A percentile compares a stretch with the other conserved stretches of the same genome.
These are phyloP conservation scores for Melanotaenia duboulayi DNA, from an alignment of 2,113 vertebrate species.

Conservation along the genomic window DNA sequence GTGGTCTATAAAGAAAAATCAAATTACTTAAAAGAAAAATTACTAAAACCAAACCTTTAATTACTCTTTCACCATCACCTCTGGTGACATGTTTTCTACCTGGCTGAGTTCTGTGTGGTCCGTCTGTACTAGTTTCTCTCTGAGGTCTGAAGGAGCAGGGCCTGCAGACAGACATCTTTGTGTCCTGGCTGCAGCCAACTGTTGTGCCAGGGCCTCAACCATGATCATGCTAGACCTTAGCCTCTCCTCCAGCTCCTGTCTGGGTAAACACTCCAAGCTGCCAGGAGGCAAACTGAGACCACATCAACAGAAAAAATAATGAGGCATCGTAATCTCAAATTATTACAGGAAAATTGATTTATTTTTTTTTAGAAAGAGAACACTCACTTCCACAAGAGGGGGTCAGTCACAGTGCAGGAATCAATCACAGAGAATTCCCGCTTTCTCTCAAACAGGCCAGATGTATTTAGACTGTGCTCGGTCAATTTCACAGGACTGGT, in stretches of 20 bases:
- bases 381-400: conserved; percentile 83
- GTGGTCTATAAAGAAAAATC: conserved; percentile 64
- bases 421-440: conserved; percentile 70
- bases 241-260: conserved; percentile 87
- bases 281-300: conserved; percentile 82
- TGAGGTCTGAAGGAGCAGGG: conserved; percentile 77
- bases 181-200: conserved; percentile 79
- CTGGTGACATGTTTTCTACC: conserved; percentile 74
- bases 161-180: conserved; percentile 1
- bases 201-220: conserved; percentile 89
- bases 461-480: conserved; percentile 79
- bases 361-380: neutral
- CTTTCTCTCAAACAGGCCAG: conserved; percentile 73
- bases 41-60: neutral
- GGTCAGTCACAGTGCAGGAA: conserved; percentile 78
- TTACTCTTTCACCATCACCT: neutral
- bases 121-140: conserved; percentile 86
- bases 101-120: conserved; percentile 78
- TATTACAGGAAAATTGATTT: neutral
- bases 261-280: conserved; percentile 81
- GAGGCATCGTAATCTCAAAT: neutral
- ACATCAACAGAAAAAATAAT: conserved; percentile 11
- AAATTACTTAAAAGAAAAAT: neutral
- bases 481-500: conserved; percentile 57
- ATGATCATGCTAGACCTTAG: conserved; percentile 88